These are phyloP conservation scores for Phaetusa simplex DNA, from an alignment of 2,113 vertebrate species.

Conservation along the genomic window DNA sequence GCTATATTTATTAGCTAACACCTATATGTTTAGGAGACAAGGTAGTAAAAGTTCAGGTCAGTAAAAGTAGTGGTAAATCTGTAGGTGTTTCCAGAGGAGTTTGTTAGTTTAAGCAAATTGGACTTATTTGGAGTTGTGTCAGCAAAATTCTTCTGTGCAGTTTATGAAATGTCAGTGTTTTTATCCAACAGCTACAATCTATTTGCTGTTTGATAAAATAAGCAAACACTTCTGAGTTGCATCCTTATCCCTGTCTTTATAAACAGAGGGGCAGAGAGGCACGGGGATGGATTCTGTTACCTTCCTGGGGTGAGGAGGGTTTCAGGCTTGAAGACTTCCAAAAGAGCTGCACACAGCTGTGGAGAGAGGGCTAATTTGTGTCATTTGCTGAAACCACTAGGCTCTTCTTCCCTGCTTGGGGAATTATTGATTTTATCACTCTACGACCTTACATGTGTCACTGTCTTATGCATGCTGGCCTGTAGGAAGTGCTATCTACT, in stretches of 20 bases:
- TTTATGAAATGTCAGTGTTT: constrained; percentile 29
- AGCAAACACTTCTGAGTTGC: constrained; percentile 10
- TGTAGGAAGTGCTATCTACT: constrained; percentile 55
- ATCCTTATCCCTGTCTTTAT: constrained; percentile 2
- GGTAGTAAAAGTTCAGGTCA: not conserved
- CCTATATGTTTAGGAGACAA: not conserved
- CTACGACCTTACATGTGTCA: constrained; percentile 34
- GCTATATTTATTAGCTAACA: not conserved
- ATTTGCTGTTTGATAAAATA: constrained; percentile 40
- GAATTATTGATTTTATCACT: constrained; percentile 64
- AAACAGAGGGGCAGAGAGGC: constrained; percentile 1
- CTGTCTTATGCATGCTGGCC: constrained; percentile 33
- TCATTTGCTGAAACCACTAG: constrained; percentile 53
- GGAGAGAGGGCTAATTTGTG: constrained; percentile 51
- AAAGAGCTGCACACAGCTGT: not conserved
- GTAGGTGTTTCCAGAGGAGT: not conserved
- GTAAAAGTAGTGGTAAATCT: not conserved
- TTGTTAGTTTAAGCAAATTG: constrained; percentile 23
- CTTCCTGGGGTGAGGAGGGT: constrained; percentile 26
- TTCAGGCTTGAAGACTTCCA: not conserved
- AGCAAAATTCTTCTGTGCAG: not conserved
- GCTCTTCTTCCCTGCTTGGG: constrained; percentile 57
- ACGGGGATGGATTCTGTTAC: not conserved
- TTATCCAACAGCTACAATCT: constrained; percentile 46
- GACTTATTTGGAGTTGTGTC: not conserved